A percentile compares a stretch with the other conserved stretches of the same genome.
Evolutionary conservation across 1,140 invertebrate genomes (phyloP).

Genomic region (Samia ricini): DNA sequence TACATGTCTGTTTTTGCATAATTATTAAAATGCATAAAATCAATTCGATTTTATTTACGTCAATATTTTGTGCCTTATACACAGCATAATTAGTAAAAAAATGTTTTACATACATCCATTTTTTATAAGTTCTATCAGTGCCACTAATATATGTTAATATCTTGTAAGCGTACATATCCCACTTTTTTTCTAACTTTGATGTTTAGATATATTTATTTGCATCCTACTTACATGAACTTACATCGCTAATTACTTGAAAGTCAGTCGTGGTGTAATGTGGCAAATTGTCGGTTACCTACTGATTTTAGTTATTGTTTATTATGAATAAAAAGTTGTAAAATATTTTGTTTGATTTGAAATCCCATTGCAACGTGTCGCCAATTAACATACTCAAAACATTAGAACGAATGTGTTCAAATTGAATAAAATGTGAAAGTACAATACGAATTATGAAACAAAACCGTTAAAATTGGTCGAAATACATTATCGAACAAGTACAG

Average conservation of each 20-base stretch:
- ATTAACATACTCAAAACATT: not conserved
- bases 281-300: constrained; percentile 59
- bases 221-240: constrained; percentile 40
- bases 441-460: constrained; percentile 8
- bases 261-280: constrained; percentile 48
- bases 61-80: constrained; percentile 45
- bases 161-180: constrained; percentile 53
- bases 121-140: constrained; percentile 49
- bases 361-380: not conserved
- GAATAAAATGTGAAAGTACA: constrained; percentile 3
- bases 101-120: constrained; percentile 30
- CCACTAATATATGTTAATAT: constrained; percentile 58
- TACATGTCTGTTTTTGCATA: not conserved
- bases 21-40: not conserved
- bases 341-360: constrained; percentile 16
- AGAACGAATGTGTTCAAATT: not conserved
- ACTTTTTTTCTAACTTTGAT: constrained; percentile 47
- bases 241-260: constrained; percentile 36
- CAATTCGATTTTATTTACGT: not conserved
- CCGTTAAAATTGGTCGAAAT: constrained; percentile 2
- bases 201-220: constrained; percentile 43
- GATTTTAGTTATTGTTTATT: constrained; percentile 75
- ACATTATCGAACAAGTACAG: constrained; percentile 2
- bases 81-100: constrained; percentile 50
- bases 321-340: constrained; percentile 68